Conservation (phyloP, 35 echinoderm and acorn worm genomes). For the Heliocidaris tuberculata region DNA sequence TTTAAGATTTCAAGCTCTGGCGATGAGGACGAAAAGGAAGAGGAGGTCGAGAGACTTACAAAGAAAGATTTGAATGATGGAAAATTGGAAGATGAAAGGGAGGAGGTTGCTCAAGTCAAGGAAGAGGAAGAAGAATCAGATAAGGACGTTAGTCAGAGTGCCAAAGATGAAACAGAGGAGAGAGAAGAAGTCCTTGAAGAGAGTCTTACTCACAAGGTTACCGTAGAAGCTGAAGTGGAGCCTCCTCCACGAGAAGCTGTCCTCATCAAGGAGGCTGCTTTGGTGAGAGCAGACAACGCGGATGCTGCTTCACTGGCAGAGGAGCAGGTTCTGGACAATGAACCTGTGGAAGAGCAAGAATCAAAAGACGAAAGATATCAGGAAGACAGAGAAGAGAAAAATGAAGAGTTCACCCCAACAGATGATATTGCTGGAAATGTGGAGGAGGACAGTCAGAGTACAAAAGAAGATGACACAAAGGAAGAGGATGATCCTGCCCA, state of each 20-base stretch:
- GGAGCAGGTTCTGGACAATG: slow-evolving; percentile 7
- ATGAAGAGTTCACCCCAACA: not conserved
- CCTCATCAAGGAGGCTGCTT: not conserved
- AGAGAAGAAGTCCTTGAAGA: not conserved
- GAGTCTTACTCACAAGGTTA: not conserved
- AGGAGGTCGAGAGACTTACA: not conserved
- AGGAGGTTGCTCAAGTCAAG: not conserved
- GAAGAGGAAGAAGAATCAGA: slow-evolving; percentile 37
- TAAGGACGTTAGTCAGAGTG: not conserved
- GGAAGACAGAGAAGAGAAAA: not conserved
- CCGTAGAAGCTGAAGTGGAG: not conserved
- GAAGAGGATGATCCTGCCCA: not conserved
- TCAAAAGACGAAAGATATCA: not conserved
- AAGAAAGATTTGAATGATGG: not conserved
- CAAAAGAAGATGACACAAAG: not conserved
- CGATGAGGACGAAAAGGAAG: slow-evolving; percentile 21
- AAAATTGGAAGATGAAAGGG: slow-evolving; percentile 26
- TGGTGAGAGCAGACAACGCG: not conserved
- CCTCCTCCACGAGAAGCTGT: slow-evolving; percentile 29
- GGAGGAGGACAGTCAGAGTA: not conserved
- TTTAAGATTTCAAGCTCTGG: slow-evolving; percentile 32
- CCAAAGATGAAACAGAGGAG: not conserved
- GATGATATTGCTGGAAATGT: not conserved
- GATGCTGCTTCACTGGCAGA: slow-evolving; percentile 23
- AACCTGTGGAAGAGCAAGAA: not conserved